Percentiles rank a stretch among this genome's conserved stretches.
Conservation (phyloP, 2,113 vertebrate species). For the Paralichthys olivaceus region DNA sequence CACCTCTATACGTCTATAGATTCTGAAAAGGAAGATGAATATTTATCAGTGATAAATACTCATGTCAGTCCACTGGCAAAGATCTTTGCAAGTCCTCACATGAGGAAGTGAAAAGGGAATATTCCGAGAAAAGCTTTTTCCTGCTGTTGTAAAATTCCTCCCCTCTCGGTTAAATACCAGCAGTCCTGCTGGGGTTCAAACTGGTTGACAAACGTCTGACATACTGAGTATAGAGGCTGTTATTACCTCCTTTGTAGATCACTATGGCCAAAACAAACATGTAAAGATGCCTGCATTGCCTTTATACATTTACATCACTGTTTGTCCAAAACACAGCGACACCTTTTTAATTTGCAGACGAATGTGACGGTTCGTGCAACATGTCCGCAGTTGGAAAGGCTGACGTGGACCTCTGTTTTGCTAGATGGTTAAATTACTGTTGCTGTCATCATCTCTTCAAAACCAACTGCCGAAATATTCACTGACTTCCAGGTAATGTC, state of each 20-base stretch:
- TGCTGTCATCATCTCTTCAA: no score
- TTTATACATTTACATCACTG: background rate
- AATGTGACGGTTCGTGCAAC: background rate
- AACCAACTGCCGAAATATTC: no score
- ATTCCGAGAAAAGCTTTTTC: background rate
- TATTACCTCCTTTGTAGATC: background rate
- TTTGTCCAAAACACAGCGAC: background rate
- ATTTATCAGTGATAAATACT: background rate
- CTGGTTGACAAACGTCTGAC: background rate
- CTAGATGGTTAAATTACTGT: no score
- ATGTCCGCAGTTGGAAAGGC: background rate
- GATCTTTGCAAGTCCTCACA: no score
- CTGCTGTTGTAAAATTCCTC: background rate
- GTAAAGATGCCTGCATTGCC: background rate
- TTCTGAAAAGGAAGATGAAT: background rate
- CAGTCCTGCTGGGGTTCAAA: background rate
- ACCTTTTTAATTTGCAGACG: background rate
- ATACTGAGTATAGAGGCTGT: background rate
- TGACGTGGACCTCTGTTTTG: no score
- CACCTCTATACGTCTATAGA: background rate
- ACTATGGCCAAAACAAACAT: background rate
- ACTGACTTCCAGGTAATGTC: no score
- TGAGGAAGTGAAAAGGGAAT: conserved; percentile 18
- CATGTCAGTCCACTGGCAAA: background rate
- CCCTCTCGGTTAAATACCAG: background rate